Base-by-base conservation (phyloP, 2,888 invertebrate genomes). In the Achlya flavicornis region DNA sequence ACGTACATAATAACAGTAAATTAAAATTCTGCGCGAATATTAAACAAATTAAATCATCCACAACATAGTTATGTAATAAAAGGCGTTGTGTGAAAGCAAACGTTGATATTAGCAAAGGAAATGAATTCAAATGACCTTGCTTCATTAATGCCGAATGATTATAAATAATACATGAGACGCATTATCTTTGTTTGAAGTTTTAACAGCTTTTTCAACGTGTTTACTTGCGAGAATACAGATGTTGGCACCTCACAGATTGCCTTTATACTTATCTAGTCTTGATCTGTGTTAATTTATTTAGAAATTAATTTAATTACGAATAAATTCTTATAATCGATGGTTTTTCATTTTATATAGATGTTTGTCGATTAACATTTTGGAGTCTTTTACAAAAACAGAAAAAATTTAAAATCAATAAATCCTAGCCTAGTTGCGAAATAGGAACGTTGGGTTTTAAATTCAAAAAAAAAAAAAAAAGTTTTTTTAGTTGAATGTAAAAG, bases 71-170 rank as follows among this genome's bases (percentile, higher is more conserved):
- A 76, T 76, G 71, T 79, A 79, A 78, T 66, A 76, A 71, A 63
- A 69, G 69, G 61, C 73, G 77, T 77, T 73, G 77, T 78, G 78
- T 78, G 77, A 78, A 82, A 81, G 78, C 77, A 75, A 79, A 77
- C 73, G 73, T 77, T 70, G 73, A 67, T 76, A 73, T 75, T 76
- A 80, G 75, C 77, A 75, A 83, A 86, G 88, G 80, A 88, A 90
- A 91, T 88, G 84, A 85, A 90, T 90, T 88, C 88, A 87, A 85
- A 86, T 87, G 92, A 91, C 91, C 92, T 92, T 92, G 92, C 85
- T 85, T 90, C 89, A 91, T 92, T 91, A 91, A 90, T 88, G 86
- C 88, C 72, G 73, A 75, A 74, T 73, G 77, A 72, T n/a, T 74
- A 89, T 91, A 87, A 86, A 92, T 92, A 85, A 92, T 82, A 91